Conservation (phyloP, 2,797 vertebrate species). For the Erethizon dorsatum region DNA sequence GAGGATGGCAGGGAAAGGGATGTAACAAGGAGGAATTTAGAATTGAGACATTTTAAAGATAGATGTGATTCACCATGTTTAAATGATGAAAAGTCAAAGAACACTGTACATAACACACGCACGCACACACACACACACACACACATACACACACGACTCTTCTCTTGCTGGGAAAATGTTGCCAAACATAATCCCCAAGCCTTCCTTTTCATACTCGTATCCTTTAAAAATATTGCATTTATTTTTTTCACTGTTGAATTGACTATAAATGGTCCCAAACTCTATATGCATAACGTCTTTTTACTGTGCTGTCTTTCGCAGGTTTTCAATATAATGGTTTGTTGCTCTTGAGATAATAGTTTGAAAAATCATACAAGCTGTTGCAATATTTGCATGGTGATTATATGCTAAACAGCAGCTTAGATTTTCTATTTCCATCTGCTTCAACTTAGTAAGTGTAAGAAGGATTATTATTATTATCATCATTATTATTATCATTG, state of each 20-base stretch:
- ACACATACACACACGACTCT: fast-evolving
- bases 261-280: slow-evolving; percentile 53
- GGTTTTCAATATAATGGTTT: slow-evolving; percentile 80
- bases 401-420: slow-evolving; percentile 77
- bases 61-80: background rate
- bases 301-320: slow-evolving; percentile 59
- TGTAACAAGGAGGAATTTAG: background rate
- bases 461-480: slow-evolving; percentile 79
- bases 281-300: slow-evolving; percentile 56
- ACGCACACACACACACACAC: background rate
- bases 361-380: slow-evolving; percentile 82
- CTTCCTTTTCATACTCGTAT: background rate
- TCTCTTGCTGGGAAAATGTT: background rate
- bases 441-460: slow-evolving; percentile 69
- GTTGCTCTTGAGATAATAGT: slow-evolving; percentile 82
- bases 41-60: background rate
- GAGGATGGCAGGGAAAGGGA: background rate
- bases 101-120: background rate
- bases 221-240: slow-evolving; percentile 65
- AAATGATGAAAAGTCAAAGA: background rate
- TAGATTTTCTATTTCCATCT: slow-evolving; percentile 81
- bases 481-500: slow-evolving; percentile 77
- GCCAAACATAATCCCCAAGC: background rate
- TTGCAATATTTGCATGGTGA: slow-evolving; percentile 82
- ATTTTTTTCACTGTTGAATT: slow-evolving; percentile 70